Evolutionary conservation across 2,113 vertebrate species (phyloP).

Genomic region (Herpailurus yagouaroundi): DNA sequence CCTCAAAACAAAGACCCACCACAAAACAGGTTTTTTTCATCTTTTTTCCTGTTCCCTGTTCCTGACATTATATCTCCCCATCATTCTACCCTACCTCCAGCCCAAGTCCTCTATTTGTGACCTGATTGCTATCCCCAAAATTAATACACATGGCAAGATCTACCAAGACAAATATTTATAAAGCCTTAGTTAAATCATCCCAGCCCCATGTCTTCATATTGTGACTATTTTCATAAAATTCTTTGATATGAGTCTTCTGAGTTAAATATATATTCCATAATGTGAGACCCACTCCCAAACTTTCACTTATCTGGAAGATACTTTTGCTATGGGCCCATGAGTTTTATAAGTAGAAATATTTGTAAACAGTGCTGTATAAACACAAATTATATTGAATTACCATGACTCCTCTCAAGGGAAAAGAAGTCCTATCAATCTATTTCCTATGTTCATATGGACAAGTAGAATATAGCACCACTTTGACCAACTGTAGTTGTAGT

Average conservation of each 20-base stretch:
- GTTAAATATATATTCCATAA: neutral
- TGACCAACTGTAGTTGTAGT: neutral
- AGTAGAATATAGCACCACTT: neutral
- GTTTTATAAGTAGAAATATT: constrained; percentile 28
- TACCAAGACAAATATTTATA: neutral
- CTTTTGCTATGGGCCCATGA: neutral
- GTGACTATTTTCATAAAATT: neutral
- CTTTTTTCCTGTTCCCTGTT: neutral
- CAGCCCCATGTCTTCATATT: neutral
- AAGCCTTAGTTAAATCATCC: neutral
- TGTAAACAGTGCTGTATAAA: neutral
- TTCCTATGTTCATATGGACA: neutral
- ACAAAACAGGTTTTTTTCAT: neutral
- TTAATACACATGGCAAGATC: neutral
- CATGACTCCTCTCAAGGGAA: neutral
- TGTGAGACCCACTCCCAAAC: neutral
- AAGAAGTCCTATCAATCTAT: neutral
- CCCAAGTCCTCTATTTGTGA: neutral
- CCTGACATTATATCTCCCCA: neutral
- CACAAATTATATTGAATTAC: neutral
- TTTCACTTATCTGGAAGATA: neutral
- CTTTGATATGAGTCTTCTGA: neutral
- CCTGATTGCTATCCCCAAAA: neutral
- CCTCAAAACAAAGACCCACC: neutral
- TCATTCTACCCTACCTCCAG: neutral